Evolutionary conservation across 2,888 invertebrate species (phyloP).

Genomic region (Macrosiphum euphorbiae): DNA sequence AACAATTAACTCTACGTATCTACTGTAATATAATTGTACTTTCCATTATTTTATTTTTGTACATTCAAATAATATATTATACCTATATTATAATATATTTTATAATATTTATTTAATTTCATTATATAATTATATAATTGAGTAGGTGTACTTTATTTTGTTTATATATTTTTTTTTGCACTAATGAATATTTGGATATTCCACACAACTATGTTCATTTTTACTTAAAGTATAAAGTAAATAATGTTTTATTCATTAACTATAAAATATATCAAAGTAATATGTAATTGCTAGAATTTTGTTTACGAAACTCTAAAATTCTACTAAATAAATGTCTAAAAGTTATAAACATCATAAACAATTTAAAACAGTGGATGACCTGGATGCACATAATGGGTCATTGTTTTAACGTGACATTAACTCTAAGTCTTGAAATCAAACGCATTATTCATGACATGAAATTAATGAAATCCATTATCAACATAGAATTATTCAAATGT

Average conservation of each 20-base stretch:
- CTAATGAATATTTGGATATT: neutral
- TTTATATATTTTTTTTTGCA: neutral
- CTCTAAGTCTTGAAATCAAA: constrained; percentile 12
- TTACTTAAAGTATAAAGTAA: neutral
- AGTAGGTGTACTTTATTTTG: neutral
- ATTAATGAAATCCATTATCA: constrained; percentile 40
- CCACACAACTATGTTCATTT: neutral
- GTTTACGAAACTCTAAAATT: neutral
- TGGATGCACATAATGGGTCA: neutral
- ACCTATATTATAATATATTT: neutral
- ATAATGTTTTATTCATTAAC: neutral
- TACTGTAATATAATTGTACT: neutral
- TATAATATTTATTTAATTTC: neutral
- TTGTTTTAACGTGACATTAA: neutral
- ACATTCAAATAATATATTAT: neutral
- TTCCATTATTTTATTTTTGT: neutral
- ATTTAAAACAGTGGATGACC: neutral
- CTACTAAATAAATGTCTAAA: neutral
- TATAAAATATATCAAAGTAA: neutral
- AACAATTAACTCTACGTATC: neutral
- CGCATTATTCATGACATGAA: neutral
- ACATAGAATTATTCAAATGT: neutral
- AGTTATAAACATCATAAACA: neutral
- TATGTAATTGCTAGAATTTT: neutral
- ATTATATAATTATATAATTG: neutral